Percentiles rank a stretch among this genome's conserved stretches.
Evolutionary conservation across 2,797 vertebrate genomes (phyloP).

Genomic region (Malurus splendens): DNA sequence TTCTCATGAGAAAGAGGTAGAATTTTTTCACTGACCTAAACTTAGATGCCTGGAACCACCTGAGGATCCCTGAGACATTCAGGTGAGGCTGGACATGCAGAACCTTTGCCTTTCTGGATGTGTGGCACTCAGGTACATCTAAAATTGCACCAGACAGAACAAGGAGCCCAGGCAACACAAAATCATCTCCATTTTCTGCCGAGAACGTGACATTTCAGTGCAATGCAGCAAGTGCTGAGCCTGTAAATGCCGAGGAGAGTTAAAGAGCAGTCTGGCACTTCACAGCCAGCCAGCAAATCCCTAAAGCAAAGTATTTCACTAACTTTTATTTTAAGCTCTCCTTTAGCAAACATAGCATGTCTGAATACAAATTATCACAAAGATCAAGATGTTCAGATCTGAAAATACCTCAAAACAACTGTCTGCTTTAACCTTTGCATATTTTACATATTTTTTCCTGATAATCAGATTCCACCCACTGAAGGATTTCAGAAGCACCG

Average conservation of each 20-base stretch:
- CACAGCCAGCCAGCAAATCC: neutral
- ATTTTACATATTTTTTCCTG: neutral
- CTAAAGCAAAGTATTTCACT: neutral
- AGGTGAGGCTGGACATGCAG: fast-evolving
- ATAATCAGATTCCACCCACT: conserved; percentile 21
- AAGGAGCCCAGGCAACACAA: neutral
- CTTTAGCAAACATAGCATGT: neutral
- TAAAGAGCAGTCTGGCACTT: conserved; percentile 4
- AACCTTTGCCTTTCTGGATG: neutral
- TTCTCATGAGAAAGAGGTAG: neutral
- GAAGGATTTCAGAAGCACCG: neutral
- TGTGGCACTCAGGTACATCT: neutral
- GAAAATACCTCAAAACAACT: conserved; percentile 34
- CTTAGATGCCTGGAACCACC: neutral
- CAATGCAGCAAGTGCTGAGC: neutral
- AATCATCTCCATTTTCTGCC: neutral
- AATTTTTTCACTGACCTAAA: neutral
- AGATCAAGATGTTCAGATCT: conserved; percentile 35
- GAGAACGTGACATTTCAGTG: conserved; percentile 4
- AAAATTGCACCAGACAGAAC: neutral
- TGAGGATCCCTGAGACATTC: neutral
- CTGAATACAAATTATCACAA: conserved; percentile 23
- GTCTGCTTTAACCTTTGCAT: conserved; percentile 24
- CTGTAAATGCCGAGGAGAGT: neutral
- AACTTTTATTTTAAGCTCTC: neutral